phyloP scores from a whole-genome alignment of 2,888 invertebrate genomes.

The Agonopterix heracliana region DNA sequence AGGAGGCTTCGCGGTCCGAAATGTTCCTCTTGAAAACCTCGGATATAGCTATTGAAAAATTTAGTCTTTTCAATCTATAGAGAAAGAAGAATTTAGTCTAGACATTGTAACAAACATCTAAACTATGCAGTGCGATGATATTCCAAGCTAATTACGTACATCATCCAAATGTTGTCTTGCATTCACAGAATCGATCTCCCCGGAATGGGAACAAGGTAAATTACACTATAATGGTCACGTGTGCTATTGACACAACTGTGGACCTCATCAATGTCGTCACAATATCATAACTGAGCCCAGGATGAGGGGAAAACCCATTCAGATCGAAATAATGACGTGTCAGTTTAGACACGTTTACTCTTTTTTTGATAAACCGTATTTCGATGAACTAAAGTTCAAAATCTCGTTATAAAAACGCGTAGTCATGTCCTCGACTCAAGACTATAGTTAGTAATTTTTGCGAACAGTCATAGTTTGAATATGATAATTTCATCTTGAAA shows the following conservation, averaged over 20 bases:
- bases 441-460: not conserved
- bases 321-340: not conserved
- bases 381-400: too few relatives aligned
- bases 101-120: too few relatives aligned
- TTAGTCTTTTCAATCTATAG: too few relatives aligned
- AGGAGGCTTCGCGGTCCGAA: too few relatives aligned
- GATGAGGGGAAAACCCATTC: not conserved
- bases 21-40: too few relatives aligned
- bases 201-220: not conserved
- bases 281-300: not conserved
- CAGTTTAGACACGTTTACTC: not conserved
- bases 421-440: not conserved
- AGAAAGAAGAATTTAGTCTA: too few relatives aligned
- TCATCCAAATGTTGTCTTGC: not conserved
- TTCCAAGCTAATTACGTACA: too few relatives aligned
- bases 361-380: not conserved
- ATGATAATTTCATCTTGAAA: not conserved
- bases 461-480: not conserved
- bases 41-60: too few relatives aligned
- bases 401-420: not conserved
- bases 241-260: not conserved
- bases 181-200: conserved; percentile 8
- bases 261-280: not conserved
- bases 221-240: not conserved
- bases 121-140: too few relatives aligned